Evolutionary conservation across 2,888 invertebrate genomes (phyloP).

Genomic region (Brachylomia viminalis): DNA sequence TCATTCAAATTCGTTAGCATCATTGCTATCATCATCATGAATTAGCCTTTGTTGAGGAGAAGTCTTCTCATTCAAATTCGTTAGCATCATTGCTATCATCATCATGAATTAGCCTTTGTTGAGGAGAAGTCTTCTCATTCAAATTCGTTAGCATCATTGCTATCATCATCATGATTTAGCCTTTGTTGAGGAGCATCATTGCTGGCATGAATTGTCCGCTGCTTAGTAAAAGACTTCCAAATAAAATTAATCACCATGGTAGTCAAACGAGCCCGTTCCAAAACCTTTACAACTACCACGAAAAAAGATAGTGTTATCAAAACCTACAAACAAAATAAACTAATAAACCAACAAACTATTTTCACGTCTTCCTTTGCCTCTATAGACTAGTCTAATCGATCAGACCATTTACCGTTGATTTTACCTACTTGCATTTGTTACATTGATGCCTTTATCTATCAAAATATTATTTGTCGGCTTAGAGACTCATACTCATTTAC

Average conservation of each 20-base stretch:
- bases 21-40: not conserved
- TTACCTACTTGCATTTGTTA: not conserved
- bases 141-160: not conserved
- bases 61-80: too few relatives aligned
- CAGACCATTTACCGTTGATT: not conserved
- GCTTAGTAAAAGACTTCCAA: too few relatives aligned
- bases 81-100: too few relatives aligned
- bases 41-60: not conserved
- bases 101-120: too few relatives aligned
- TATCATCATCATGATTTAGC: not conserved
- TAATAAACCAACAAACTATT: not conserved
- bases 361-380: not conserved
- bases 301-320: not conserved
- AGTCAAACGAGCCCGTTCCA: not conserved
- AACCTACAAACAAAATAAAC: not conserved
- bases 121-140: too few relatives aligned
- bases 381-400: not conserved
- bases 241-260: not conserved
- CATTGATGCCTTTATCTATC: not conserved
- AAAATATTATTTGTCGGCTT: not conserved
- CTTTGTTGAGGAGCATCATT: not conserved
- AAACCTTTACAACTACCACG: not conserved
- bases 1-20: not conserved
- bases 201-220: too few relatives aligned
- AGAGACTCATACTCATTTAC: not conserved